Conservation (phyloP, 2,797 vertebrate species). For the Rhinoraja longicauda region DNA sequence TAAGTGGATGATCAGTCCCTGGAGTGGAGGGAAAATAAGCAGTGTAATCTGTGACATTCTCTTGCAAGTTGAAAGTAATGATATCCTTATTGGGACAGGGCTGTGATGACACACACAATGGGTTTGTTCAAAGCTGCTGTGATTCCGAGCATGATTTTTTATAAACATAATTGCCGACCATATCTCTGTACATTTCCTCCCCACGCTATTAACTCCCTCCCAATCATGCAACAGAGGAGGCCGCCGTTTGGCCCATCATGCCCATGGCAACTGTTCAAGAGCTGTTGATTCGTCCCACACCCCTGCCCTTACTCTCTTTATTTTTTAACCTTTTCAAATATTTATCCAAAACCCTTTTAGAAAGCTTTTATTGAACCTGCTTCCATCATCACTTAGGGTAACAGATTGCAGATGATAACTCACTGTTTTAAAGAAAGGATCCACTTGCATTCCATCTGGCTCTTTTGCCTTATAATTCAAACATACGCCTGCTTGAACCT, state of each 20-base stretch:
- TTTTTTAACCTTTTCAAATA: neutral
- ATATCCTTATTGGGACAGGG: neutral
- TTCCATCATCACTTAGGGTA: neutral
- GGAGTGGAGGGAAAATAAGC: neutral
- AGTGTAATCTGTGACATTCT: constrained; percentile 3
- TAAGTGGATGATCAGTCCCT: neutral
- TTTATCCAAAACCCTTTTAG: neutral
- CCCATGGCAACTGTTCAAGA: neutral
- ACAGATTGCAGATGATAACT: neutral
- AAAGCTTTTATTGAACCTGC: neutral
- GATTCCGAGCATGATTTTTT: neutral
- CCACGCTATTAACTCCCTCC: neutral
- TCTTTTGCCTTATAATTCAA: neutral
- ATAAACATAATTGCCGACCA: neutral
- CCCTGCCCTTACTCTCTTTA: neutral
- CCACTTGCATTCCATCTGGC: neutral
- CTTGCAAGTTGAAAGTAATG: neutral
- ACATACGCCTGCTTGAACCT: too few species aligned
- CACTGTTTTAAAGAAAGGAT: neutral
- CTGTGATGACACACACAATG: neutral
- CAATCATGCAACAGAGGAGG: neutral
- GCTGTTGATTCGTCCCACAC: neutral
- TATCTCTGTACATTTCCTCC: neutral
- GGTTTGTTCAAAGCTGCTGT: neutral
- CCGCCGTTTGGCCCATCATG: neutral